Evolutionary conservation across 2,888 invertebrate species (phyloP), one percentile per base, ranked within the genome.

Genomic region (Dynastes hyllus): DNA sequence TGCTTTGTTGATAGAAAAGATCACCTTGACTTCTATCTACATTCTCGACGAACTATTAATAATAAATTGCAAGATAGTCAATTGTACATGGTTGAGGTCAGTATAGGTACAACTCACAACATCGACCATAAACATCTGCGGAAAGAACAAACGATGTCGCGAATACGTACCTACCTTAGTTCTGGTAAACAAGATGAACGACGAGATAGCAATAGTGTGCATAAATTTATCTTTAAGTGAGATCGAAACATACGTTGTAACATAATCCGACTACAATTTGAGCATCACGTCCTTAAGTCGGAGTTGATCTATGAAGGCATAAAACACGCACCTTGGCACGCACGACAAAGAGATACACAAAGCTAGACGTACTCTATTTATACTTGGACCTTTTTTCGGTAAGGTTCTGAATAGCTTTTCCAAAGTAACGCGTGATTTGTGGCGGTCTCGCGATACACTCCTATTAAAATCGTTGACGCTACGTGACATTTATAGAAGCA

Each of bases 261-360:
- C 67, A 66, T 55, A 61, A 80, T 79, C 78, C 78, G 50, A 45
- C 29, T 51, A 66, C 63, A 77, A 53, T 78, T 73, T 69, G 70
- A 78, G 83, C 83, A 82, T 82, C 82, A 80, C 82, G 84, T 83
- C 83, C 82, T 82, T 77, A 78, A 78, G 81, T 80, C 78, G 65
- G 78, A 81, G 81, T 81, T 84, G 83, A 84, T 84, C 83, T 84
- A 82, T 81, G 83, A 80, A 79, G 81, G 81, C 80, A 82, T 84
- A 84, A 83, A 84, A 79, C 82, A 82, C 80, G 79, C 76, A 77
- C 80, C 78, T 82, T 82, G 84, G 83, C 84, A 84, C 84, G 82
- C 80, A 82, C 79, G 78, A 80, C 81, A 77, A 83, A 81, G 81
- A 76, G 66, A 51, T 53, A 27, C 61, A 53, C 29, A 71, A 40